Percentiles rank a stretch among this genome's conserved stretches.
Evolutionary conservation across 2,888 invertebrate species (phyloP).

Genomic region (Lomographa bimaculata): DNA sequence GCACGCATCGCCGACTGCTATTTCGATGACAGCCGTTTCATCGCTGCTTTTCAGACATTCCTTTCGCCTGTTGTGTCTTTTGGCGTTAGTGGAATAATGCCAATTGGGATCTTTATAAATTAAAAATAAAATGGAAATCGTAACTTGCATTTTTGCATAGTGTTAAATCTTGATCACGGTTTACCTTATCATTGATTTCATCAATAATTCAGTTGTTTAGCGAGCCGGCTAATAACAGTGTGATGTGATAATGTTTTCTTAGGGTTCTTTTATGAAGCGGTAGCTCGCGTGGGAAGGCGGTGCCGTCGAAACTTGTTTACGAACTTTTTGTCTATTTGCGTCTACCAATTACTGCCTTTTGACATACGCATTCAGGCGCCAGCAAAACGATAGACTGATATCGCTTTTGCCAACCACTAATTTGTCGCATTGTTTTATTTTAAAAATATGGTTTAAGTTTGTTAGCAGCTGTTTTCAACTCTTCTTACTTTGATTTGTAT

Average conservation of each 20-base stretch:
- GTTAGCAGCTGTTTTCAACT: too few relatives aligned
- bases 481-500: not conserved
- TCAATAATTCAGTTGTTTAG: conserved; percentile 9
- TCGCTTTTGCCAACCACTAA: conserved; percentile 43
- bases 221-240: conserved; percentile 20
- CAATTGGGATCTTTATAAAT: too few relatives aligned
- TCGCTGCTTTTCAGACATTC: conserved; percentile 11
- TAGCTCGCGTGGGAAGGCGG: conserved; percentile 59
- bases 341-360: conserved; percentile 55
- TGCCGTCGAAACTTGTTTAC: conserved; percentile 74
- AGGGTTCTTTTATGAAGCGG: conserved; percentile 48
- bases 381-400: conserved; percentile 41
- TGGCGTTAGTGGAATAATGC: too few relatives aligned
- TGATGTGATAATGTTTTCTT: conserved; percentile 48
- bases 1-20: conserved; percentile 35
- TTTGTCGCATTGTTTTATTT: conserved; percentile 19
- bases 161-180: too few relatives aligned
- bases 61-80: too few relatives aligned
- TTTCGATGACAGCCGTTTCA: conserved; percentile 20
- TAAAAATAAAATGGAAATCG: too few relatives aligned
- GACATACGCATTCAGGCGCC: conserved; percentile 54
- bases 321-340: conserved; percentile 63
- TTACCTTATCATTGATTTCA: too few relatives aligned
- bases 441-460: conserved; percentile 27
- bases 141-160: too few relatives aligned